Base-by-base conservation (phyloP, 2,797 vertebrate species). In the Pseudomugil tenellus region DNA sequence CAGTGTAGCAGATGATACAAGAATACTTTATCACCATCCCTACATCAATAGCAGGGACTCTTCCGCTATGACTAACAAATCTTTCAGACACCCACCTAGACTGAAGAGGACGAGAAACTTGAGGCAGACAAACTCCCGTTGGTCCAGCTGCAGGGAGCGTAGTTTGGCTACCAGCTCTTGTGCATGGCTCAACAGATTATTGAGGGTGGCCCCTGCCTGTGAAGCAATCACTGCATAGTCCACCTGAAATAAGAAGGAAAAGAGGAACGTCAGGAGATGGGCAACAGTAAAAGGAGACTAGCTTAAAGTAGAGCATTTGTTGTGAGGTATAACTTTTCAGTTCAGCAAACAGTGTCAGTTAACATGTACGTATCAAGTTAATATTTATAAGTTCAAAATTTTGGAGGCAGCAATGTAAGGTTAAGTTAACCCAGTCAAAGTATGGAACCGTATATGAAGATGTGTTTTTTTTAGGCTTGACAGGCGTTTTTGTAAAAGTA, bases 21-120 rank as follows among this genome's bases (percentile, higher is more conserved):
- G 23, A 57, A 35, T 48, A n/a, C 14, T 28, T 9, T 7, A 17
- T 12, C 16, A 16, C 26, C 14, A 17, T 13, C 7, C 14, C 16
- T 29, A 29, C 16, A 6, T 46, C 10, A 26, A 28, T 2, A 19
- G 37, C 14, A 46, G 28, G 46, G 21, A 55, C 29, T 51, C 13
- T 6, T 17, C 32, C n/a, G 14, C 31, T 19, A 17, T 19, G 3
- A 34, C 17, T 34, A 3, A 28, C 19, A 35, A 46, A 34, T 1
- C 34, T 54, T 46, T 72, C 4, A 35, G 32, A 39, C 34, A 94
- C 97, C 94, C 92, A 99, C 98, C 98, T 89, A 97, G 93, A 91
- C 97, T 99, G 90, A 99, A 99, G 61, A 99, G 95, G 88, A 99
- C 97, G 91, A 99, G 89, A 92, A 99, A 99, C 92, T 99, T 99